Evolutionary conservation across 35 echinoderm and acorn worm species (phyloP).

Genomic region (Ophiothrix spiculata): DNA sequence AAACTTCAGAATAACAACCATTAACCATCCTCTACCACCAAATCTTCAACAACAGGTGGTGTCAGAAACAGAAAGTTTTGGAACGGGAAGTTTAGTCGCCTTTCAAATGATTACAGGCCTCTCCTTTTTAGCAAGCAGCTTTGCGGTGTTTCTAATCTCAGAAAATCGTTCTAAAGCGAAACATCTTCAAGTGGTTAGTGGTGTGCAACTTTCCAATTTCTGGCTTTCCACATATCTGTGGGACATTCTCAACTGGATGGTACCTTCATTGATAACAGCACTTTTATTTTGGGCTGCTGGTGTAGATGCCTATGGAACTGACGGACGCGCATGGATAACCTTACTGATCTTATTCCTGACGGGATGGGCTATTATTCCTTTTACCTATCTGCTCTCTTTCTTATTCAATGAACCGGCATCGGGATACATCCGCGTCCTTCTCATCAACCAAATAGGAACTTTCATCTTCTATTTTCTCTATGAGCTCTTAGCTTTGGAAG

Average conservation of each 20-base stretch:
- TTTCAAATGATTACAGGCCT: slow-evolving; percentile 63
- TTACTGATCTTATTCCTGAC: slow-evolving; percentile 66
- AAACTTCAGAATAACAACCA: slow-evolving; percentile 36
- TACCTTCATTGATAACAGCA: slow-evolving; percentile 49
- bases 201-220: slow-evolving; percentile 70
- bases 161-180: slow-evolving; percentile 65
- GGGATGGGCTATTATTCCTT: slow-evolving; percentile 80
- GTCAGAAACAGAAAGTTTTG: slow-evolving; percentile 24
- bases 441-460: slow-evolving; percentile 56
- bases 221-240: slow-evolving; percentile 67
- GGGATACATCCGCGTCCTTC: slow-evolving; percentile 59
- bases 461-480: slow-evolving; percentile 43
- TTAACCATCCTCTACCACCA: slow-evolving; percentile 65
- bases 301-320: slow-evolving; percentile 51
- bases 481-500: slow-evolving; percentile 45
- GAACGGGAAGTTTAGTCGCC: slow-evolving; percentile 45
- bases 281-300: slow-evolving; percentile 37
- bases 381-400: slow-evolving; percentile 79
- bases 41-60: slow-evolving; percentile 50
- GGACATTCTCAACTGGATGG: slow-evolving; percentile 73
- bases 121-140: slow-evolving; percentile 66
- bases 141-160: slow-evolving; percentile 77
- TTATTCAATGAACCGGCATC: slow-evolving; percentile 62
- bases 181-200: slow-evolving; percentile 83
- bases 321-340: slow-evolving; percentile 29